Evolutionary conservation across 2,888 invertebrate genomes (phyloP), one percentile per base, ranked within the genome.

Genomic region (Polymixis lichenea): DNA sequence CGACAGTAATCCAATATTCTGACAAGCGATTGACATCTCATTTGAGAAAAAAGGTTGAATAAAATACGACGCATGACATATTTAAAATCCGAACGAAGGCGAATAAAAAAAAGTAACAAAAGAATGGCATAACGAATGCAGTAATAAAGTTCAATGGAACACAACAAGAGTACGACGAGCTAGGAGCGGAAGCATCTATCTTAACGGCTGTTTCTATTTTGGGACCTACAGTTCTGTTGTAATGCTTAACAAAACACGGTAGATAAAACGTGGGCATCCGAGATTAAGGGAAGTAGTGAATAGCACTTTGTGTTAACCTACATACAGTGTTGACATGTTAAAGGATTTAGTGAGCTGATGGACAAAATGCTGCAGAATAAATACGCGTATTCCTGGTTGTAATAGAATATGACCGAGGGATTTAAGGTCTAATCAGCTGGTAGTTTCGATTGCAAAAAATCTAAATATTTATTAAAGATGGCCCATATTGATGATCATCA

Each of bases 151-250:
- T 78, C 62, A 78, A 75, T 72, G 73, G 77, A 80, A 78, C 72
- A 72, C 71, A 84, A 68, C 56, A 69, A 25, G 61, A 64, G 68
- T 75, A 64, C 71, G 55, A 58, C 56, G 65, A 65, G 60, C 55
- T 60, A 64, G 46, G 13, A 80, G 66, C 78, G 87, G 88, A 88
- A 87, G 79, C 78, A 64, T 69, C 64, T 85, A 76, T 88, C 76
- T 78, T 77, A 68, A 69, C 67, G 65, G 69, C 68, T 61, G 15
- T 53, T 61, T 77, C 87, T 87, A 87, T 87, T 87, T 77, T 49
- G 56, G 67, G 75, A 77, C 43, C 51, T 76, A 72, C 65, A 66
- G 71, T 77, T n/a, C 77, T 73, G 73, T 80, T 83, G 76, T 68
- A 72, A 71, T 62, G 73, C 62, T 62, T 58, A 77, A 82, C 68